Base-by-base conservation (phyloP, 2,888 invertebrate genomes). In the Stegophylla sp. region DNA sequence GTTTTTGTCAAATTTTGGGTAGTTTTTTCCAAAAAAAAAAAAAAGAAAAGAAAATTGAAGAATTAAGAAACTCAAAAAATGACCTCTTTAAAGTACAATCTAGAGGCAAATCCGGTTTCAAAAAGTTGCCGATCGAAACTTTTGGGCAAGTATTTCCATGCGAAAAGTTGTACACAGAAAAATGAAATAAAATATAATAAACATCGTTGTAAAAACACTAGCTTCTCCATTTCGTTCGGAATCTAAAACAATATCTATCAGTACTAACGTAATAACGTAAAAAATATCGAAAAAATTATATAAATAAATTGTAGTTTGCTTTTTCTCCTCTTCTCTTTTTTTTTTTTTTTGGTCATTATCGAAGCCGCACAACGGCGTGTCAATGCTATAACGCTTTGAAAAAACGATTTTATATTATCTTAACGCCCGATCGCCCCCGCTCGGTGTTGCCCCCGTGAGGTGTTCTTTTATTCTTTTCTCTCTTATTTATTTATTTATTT, bases 321-420 rank as follows among this genome's bases (percentile, higher is more conserved):
- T 63, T 75, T 63, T 75, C 20, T 9, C 75, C 41, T 34, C 34
- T 53, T 53, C 26, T 63, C 20, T 34, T 63, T 34, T n/a, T 20
- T n/a, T 48, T 63, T 15, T 48, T 34, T 9, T 23, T 13, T 34
- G 71, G 71, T 71, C 61, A 61, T 71, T 48, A 71, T 71, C 61
- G 51, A 79, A 71, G 79, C 59, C 71, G n/a, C 71, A 71, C 61
- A 71, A 71, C 61, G 41, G 69, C 15, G 77, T 77, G 28, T 34
- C 34, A n/a, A 17, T 59, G 17, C 48, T 26, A 67, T 59, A 77
- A 59, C 41, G 34, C 45, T 23, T n/a, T n/a, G n/a, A n/a, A 48
- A 66, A 71, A 61, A 71, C 67, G 67, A 67, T 77, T 77, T 77
- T 77, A 77, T 77, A 67, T 77, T 77, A 77, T 77, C 77, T 67